Evolutionary conservation across 2,888 invertebrate genomes (phyloP), one percentile per base, ranked within the genome.

Genomic region (Epinotia brunnichana): DNA sequence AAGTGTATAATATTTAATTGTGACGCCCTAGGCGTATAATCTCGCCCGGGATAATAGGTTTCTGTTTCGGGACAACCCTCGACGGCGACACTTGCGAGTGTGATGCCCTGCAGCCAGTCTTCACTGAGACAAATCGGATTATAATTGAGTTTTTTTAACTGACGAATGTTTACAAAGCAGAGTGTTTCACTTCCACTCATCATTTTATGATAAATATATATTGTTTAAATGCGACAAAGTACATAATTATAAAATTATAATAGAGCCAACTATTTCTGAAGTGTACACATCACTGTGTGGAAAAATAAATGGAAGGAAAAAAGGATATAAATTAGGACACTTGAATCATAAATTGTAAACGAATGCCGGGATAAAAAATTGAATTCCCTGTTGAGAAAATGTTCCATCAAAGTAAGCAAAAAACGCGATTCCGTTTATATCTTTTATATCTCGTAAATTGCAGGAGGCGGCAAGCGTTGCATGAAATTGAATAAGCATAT

Each of bases 1-100:
- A 93, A 93, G 92, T 93, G 93, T 93, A 93, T 93, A 93, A 93
- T 93, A 93, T 93, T 93, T 93, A 93, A 93, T 93, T 94, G 94
- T 93, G 88, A 92, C 91, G 93, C 94, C 93, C 92, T 92, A 91
- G 94, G 94, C 93, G 93, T 87, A 94, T 94, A 93, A 94, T 94
- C 94, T 92, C 93, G 89, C 94, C 93, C 88, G 90, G 89, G 93
- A 93, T 94, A 94, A 94, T 94, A 93, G 93, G 93, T 94, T 93
- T 93, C 93, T 92, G 91, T 92, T 92, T 90, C 88, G 92, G 87
- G 85, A 89, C 90, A 92, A 90, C 93, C 92, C 93, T 90, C 91
- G 80, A 84, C 82, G 86, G 82, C 88, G 92, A 93, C 92, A 93
- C 90, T 91, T 89, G 88, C 80, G 87, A 88, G 90, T 90, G 91